phyloP scores from a whole-genome alignment of 2,888 invertebrate genomes.

The Cyclophora punctaria region DNA sequence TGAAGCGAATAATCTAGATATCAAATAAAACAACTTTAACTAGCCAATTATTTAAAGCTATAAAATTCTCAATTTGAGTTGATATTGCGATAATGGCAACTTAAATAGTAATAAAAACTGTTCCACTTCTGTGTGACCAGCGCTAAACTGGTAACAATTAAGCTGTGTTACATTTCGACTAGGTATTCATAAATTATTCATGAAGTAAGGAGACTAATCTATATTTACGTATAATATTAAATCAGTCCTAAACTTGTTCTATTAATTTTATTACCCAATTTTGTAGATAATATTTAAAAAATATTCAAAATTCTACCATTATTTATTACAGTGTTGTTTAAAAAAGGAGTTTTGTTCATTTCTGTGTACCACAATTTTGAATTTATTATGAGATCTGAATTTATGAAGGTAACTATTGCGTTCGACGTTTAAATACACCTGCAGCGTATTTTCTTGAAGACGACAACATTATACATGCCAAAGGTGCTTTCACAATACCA shows the following conservation, averaged over 20 bases:
- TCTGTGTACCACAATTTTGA: too few relatives aligned
- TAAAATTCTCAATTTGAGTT: slow-evolving; percentile 2
- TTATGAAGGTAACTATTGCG: background rate
- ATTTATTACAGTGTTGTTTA: too few relatives aligned
- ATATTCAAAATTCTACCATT: too few relatives aligned
- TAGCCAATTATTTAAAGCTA: slow-evolving; percentile 30
- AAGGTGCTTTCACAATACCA: slow-evolving; percentile 35
- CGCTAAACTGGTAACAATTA: too few relatives aligned
- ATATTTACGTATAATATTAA: slow-evolving; percentile 4
- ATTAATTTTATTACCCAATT: background rate
- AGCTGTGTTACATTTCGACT: slow-evolving; percentile 5
- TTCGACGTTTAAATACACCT: slow-evolving; percentile 2
- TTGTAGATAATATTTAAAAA: too few relatives aligned
- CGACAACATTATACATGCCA: slow-evolving; percentile 41
- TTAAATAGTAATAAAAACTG: too few relatives aligned
- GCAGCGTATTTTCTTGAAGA: slow-evolving; percentile 14
- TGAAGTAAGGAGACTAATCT: background rate
- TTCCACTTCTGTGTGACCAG: too few relatives aligned
- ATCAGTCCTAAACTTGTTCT: background rate
- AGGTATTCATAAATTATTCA: slow-evolving; percentile 13
- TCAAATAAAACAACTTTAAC: slow-evolving; percentile 36
- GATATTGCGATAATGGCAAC: too few relatives aligned
- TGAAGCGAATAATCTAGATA: slow-evolving; percentile 51
- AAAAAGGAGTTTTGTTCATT: too few relatives aligned
- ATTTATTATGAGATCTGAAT: background rate